A percentile compares a stretch with the other conserved stretches of the same genome.
phyloP scores from a whole-genome alignment of 2,797 vertebrate species.

The Gallinago solitaria region DNA sequence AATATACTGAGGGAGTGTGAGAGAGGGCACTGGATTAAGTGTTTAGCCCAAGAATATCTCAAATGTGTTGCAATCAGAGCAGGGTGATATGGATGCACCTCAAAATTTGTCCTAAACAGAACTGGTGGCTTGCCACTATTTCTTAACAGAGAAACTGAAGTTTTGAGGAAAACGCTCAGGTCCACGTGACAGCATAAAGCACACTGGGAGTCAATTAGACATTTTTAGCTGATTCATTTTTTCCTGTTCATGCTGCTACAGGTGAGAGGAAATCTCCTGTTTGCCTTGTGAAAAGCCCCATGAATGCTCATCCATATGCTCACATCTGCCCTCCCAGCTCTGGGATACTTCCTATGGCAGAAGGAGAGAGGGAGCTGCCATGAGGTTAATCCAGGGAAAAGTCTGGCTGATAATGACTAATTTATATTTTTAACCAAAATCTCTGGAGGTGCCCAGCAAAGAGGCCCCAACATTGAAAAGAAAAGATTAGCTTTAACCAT shows the following conservation, averaged over 20 bases:
- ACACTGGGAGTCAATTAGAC: not conserved
- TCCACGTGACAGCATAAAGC: not conserved
- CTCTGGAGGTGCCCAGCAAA: not conserved
- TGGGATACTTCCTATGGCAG: not conserved
- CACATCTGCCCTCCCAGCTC: not conserved
- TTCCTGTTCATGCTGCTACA: not conserved
- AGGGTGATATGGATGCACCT: not conserved
- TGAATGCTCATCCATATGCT: not conserved
- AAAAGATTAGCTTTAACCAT: not conserved
- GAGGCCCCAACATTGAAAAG: not conserved
- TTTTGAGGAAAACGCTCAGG: not conserved
- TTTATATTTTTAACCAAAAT: not conserved
- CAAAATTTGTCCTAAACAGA: not conserved
- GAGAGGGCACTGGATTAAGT: not conserved
- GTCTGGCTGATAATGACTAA: not conserved
- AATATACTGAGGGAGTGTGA: not conserved
- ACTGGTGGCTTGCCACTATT: not conserved
- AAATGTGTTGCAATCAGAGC: not conserved
- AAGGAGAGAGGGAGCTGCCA: not conserved
- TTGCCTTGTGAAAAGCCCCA: not conserved
- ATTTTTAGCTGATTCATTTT: not conserved
- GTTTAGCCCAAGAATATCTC: not conserved
- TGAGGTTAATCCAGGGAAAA: not conserved
- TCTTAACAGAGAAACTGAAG: not conserved
- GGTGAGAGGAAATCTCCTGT: not conserved